Evolutionary conservation across 2,797 vertebrate genomes (phyloP).

Genomic region (Esox masquinongy): DNA sequence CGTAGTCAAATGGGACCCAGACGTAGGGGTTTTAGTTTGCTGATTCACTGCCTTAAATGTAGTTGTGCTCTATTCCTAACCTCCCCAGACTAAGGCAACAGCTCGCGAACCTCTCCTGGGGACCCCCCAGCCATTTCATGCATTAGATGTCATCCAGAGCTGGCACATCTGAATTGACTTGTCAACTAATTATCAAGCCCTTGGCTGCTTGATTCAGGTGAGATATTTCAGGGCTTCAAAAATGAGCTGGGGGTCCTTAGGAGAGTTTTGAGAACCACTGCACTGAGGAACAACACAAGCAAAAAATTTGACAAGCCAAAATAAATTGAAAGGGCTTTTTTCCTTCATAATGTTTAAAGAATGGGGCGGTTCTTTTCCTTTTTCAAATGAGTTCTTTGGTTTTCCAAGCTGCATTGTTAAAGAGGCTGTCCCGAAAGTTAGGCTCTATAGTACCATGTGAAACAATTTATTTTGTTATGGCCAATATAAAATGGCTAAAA

Average conservation of each 20-base stretch:
- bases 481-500: no score
- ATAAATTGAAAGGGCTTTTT: background rate
- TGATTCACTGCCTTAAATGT: background rate
- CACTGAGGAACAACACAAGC: background rate
- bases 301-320: background rate
- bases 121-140: no score
- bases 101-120: no score
- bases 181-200: no score
- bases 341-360: background rate
- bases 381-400: conserved; percentile 44
- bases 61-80: background rate
- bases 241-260: no score
- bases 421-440: conserved; percentile 43
- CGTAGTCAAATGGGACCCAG: conserved; percentile 6
- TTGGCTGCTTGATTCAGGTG: no score
- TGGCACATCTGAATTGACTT: no score
- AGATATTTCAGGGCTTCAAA: no score
- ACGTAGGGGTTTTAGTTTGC: background rate
- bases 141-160: no score
- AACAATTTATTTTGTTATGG: background rate
- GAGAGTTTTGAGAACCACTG: no score
- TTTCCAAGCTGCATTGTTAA: conserved; percentile 34
- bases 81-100: background rate
- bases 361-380: conserved; percentile 15
- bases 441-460: background rate